These are phyloP conservation scores for Phalangium opilio DNA, from an alignment of 2,888 invertebrate genomes.

Conservation along the genomic window DNA sequence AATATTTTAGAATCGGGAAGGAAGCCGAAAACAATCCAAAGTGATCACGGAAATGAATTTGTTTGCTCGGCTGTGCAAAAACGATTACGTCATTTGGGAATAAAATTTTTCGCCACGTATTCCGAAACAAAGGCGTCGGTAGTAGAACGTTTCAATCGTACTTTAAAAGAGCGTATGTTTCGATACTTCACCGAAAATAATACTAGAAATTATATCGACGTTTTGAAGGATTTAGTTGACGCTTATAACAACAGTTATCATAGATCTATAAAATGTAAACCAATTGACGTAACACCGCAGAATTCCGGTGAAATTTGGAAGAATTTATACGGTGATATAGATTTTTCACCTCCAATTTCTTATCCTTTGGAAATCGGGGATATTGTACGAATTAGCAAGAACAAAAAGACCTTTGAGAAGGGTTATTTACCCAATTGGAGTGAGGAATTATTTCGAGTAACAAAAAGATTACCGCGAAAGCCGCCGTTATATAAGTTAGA, in stretches of 20 bases:
- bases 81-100: slow-evolving; percentile 15
- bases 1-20: slow-evolving; percentile 10
- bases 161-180: slow-evolving; percentile 23
- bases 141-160: slow-evolving; percentile 26
- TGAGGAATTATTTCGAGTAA: slow-evolving; percentile 5
- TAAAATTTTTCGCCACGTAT: slow-evolving; percentile 21
- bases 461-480: too few relatives aligned
- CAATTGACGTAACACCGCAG: slow-evolving; percentile 2
- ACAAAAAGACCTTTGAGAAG: slow-evolving; percentile 5
- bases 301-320: slow-evolving; percentile 4
- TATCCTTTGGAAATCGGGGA: slow-evolving; percentile 5
- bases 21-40: slow-evolving; percentile 16
- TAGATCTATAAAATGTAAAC: slow-evolving; percentile 5
- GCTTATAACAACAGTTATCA: slow-evolving; percentile 11
- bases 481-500: too few relatives aligned
- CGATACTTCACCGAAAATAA: slow-evolving; percentile 10
- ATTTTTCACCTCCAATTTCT: not conserved
- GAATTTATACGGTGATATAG: slow-evolving; percentile 6
- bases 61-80: slow-evolving; percentile 12
- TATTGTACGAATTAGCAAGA: slow-evolving; percentile 7
- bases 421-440: slow-evolving; percentile 11
- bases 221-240: slow-evolving; percentile 6
- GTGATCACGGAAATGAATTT: slow-evolving; percentile 22
- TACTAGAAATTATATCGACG: slow-evolving; percentile 7
- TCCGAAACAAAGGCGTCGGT: slow-evolving; percentile 25